Evolutionary conservation across 1,140 invertebrate species (phyloP).

Genomic region (Drosophila takahashii): DNA sequence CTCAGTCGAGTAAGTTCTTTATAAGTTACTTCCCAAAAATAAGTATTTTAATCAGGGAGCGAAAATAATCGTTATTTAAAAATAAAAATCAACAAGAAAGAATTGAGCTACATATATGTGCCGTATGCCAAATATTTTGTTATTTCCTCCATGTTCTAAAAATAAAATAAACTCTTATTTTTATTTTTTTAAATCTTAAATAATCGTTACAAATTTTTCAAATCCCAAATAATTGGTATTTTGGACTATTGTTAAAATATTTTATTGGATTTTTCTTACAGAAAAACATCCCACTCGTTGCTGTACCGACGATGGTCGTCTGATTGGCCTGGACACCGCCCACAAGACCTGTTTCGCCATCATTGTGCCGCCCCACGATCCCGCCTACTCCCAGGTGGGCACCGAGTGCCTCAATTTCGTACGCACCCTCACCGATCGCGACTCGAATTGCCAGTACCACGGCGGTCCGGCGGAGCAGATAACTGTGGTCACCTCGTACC

Average conservation of each 20-base stretch:
- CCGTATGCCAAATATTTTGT: too few species aligned
- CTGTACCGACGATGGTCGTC: constrained; percentile 88
- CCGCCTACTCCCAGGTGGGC: constrained; percentile 89
- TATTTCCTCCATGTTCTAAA: too few species aligned
- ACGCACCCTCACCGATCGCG: constrained; percentile 90
- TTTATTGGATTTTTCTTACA: constrained; percentile 2
- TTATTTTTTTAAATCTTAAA: too few species aligned
- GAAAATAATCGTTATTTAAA: too few species aligned
- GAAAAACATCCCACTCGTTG: constrained; percentile 89
- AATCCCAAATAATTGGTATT: too few species aligned
- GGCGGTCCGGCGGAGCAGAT: constrained; percentile 91
- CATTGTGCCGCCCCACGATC: constrained; percentile 92
- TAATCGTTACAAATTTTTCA: too few species aligned
- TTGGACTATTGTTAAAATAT: too few species aligned
- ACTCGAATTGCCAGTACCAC: constrained; percentile 87
- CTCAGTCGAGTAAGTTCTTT: constrained; percentile 89
- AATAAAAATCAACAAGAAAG: too few species aligned
- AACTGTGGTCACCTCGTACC: constrained; percentile 92
- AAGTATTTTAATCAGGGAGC: background rate
- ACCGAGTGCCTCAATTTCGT: constrained; percentile 94
- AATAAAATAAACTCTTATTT: too few species aligned
- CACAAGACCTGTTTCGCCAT: constrained; percentile 92
- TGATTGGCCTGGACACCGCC: constrained; percentile 85
- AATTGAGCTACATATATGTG: too few species aligned
- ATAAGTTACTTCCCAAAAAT: background rate